Base-by-base conservation (phyloP, 92 coral and sea anemone genomes). In the Pocillopora meandrina region DNA sequence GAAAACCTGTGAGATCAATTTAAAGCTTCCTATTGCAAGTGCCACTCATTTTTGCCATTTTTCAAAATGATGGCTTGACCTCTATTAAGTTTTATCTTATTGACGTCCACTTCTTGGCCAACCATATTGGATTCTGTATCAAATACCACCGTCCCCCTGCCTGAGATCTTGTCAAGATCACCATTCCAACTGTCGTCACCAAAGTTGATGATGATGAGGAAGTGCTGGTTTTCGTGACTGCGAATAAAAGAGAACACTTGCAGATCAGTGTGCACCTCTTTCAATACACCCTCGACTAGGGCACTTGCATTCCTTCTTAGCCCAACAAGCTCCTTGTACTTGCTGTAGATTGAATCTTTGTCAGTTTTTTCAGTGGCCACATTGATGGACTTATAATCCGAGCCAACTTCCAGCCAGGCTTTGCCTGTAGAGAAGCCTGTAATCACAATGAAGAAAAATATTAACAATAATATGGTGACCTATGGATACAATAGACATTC, bases 131-230 rank as follows among this genome's bases (percentile, higher is more conserved):
- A 68, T 59, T 92, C 76, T 34, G 87, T 91, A 79, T 93, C 97
- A 19, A 89, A 36, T 0, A 84, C 85, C 17, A 89, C 86, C 12
- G 19, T 21, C 17, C 97, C 97, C 8, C 70, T 70, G 18, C 95
- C 95, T 14, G 97, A 93, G 14, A 93, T 34, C 21, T 35, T 65
- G 7, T 66, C 76, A 7, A 93, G 26, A 61, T 93, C 93, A 2
- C 65, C 86, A 61, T 92, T 66, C 95, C 95, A 90, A 33, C 35
- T 31, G 0, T n/a, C 33, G 2, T 34, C 64, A 58, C 83, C 76
- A 23, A 93, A 93, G 89, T 93, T 93, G 79, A 93, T 89, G 15
- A 75, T 68, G 9, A 93, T 88, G 20, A 91, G 82, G 73, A 83
- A 89, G 64, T 90, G 64, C 5, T 83, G 52, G 47, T 82, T 17